Evolutionary conservation across 1,140 invertebrate genomes (phyloP), one percentile per base, ranked within the genome.

Genomic region (Nomia melanderi): DNA sequence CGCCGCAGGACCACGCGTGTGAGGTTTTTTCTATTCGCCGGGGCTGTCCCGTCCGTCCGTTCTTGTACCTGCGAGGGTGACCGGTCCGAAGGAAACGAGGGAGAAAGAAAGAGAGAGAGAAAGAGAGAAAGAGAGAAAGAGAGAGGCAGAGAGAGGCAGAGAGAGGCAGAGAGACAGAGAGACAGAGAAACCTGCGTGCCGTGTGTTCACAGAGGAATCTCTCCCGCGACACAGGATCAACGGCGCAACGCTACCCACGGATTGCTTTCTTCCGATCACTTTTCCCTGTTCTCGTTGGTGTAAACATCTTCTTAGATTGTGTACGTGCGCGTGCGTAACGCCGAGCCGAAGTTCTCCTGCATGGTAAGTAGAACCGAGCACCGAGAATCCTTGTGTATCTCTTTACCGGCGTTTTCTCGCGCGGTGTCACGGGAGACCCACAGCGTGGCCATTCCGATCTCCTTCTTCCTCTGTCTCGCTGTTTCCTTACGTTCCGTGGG

Each of bases 361-460:
- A 89, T 89, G 88, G 88, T 89, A 70, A 89, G 88, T 86, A 60
- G 33, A 20, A 44, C 41, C 47, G 47, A n/a, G 47, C n/a, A 50
- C n/a, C 47, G 8, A 57, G 41, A 29, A 62, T 63, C 62, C 27
- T 27, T 44, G 17, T 14, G 39, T 39, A 12, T 29, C 47, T 17
- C n/a, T 20, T 17, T 39, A 17, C 60, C 50, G 8, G 27, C 23
- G 54, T 77, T 77, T 12, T n/a, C 17, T 2, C 17, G 54, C 25
- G 17, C n/a, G 14, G 39, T 62, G 27, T 62, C 57, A n/a, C 50
- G 64, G 39, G 1, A 23, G 23, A 27, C 33, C 66, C 14, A 20
- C 7, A 25, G 14, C n/a, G 17, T 20, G 1, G 8, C 41, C 41
- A 2, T 44, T 44, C 20, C 41, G 14, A 12, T 17, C 12, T 44